These are phyloP conservation scores for Nemotelus nigrinus DNA, from an alignment of 2,888 invertebrate genomes.

Conservation along the genomic window DNA sequence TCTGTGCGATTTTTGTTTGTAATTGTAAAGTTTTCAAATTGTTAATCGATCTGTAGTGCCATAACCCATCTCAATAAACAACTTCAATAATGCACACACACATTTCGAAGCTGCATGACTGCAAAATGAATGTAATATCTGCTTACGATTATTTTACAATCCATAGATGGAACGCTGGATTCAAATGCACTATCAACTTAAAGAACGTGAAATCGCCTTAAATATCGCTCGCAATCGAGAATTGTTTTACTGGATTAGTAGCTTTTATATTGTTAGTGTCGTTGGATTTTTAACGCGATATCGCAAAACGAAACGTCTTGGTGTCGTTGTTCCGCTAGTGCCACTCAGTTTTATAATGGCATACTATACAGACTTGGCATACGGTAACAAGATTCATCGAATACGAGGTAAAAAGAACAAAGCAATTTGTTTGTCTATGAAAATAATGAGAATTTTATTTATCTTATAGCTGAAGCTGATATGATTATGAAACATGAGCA, in stretches of 20 bases:
- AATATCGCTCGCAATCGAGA: conserved; percentile 77
- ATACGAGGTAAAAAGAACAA: conserved; percentile 71
- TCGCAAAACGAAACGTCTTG: conserved; percentile 70
- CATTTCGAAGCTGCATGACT: no score
- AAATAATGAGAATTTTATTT: neutral
- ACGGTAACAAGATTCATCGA: conserved; percentile 79
- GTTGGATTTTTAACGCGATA: conserved; percentile 68
- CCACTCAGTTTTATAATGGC: conserved; percentile 77
- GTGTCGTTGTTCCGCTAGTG: conserved; percentile 73
- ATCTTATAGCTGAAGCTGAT: conserved; percentile 74
- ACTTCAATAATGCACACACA: no score
- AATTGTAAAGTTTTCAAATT: no score
- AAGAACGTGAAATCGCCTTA: conserved; percentile 77
- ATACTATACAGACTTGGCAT: conserved; percentile 80
- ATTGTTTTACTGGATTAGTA: conserved; percentile 76
- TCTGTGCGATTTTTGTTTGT: no score
- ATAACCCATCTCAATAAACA: no score
- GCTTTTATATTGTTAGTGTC: conserved; percentile 71
- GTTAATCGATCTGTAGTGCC: no score
- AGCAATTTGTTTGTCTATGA: conserved; percentile 3
- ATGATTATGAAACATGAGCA: conserved; percentile 80
- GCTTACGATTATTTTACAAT: no score
- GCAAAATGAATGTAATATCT: no score
- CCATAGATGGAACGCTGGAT: conserved; percentile 80
- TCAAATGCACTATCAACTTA: conserved; percentile 81